These are phyloP conservation scores for Coluber constrictor DNA, from an alignment of 2,797 vertebrate genomes.

Conservation along the genomic window DNA sequence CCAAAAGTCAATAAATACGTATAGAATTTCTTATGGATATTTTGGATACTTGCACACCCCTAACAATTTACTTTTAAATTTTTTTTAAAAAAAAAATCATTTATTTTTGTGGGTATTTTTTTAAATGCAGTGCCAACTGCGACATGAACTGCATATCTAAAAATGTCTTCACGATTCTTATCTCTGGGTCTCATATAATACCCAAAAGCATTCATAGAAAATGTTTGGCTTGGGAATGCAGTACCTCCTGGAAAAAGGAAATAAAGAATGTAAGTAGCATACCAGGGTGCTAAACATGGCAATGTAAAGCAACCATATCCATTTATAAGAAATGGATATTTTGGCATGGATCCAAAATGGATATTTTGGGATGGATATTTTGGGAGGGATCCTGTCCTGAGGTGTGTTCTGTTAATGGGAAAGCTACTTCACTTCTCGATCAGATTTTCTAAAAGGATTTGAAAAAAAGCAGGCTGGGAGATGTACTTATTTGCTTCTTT, in stretches of 20 bases:
- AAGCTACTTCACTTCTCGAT: background rate
- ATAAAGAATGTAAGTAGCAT: background rate
- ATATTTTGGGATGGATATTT: background rate
- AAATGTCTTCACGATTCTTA: background rate
- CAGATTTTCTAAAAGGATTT: background rate
- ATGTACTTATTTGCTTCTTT: background rate
- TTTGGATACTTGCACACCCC: background rate
- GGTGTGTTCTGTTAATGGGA: background rate
- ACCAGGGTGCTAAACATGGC: too few relatives aligned
- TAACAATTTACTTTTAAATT: background rate
- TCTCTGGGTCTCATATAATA: background rate
- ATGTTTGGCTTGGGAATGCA: background rate
- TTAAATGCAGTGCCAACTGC: background rate
- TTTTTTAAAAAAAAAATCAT: background rate
- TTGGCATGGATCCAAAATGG: background rate
- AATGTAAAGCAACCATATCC: background rate
- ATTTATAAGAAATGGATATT: background rate
- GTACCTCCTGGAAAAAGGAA: background rate
- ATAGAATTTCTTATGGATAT: background rate
- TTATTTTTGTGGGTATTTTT: background rate
- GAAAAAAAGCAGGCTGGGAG: accelerated
- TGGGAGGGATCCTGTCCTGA: background rate
- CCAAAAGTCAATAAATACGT: background rate
- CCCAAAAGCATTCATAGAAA: background rate
- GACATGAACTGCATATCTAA: background rate